These are phyloP conservation scores for Pantherophis alleghaniensis DNA, from an alignment of 2,797 vertebrate species.

Conservation along the genomic window DNA sequence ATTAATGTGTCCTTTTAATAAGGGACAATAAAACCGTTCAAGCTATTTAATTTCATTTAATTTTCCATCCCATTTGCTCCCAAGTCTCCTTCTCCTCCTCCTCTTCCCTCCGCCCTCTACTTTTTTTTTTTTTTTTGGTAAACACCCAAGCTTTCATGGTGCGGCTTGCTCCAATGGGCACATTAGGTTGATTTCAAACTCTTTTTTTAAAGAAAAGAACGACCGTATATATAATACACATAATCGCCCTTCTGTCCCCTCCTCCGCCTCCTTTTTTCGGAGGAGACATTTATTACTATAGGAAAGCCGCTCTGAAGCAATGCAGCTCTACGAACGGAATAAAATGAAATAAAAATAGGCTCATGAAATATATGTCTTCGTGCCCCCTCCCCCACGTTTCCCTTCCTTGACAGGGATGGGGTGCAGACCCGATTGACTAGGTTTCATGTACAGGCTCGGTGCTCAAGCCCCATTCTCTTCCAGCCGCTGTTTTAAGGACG, in stretches of 20 bases:
- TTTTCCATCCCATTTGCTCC: constrained; percentile 98
- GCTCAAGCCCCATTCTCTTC: neutral
- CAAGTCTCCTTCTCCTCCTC: constrained; percentile 85
- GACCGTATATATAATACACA: constrained; percentile 55
- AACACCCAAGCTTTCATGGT: constrained; percentile 85
- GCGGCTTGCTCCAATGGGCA: constrained; percentile 84
- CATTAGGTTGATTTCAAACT: constrained; percentile 87
- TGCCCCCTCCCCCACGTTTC: too few species aligned
- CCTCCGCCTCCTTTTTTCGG: too few species aligned
- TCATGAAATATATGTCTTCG: neutral
- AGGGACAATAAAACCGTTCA: constrained; percentile 92
- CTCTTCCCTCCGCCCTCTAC: neutral
- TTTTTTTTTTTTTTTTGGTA: neutral
- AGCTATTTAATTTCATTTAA: constrained; percentile 99
- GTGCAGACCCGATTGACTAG: neutral
- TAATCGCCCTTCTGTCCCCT: constrained; percentile 66
- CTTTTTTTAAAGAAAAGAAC: constrained; percentile 77
- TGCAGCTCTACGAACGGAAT: constrained; percentile 67
- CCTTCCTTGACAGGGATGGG: too few species aligned
- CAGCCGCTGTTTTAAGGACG: neutral
- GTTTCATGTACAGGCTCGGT: neutral
- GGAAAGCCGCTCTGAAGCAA: constrained; percentile 76
- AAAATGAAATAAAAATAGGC: neutral
- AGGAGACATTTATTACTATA: constrained; percentile 83
- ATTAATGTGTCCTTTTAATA: constrained; percentile 97